Percentiles rank a stretch among this genome's conserved stretches.
phyloP scores from a whole-genome alignment of 1,140 invertebrate species.

The Spodoptera frugiperda region DNA sequence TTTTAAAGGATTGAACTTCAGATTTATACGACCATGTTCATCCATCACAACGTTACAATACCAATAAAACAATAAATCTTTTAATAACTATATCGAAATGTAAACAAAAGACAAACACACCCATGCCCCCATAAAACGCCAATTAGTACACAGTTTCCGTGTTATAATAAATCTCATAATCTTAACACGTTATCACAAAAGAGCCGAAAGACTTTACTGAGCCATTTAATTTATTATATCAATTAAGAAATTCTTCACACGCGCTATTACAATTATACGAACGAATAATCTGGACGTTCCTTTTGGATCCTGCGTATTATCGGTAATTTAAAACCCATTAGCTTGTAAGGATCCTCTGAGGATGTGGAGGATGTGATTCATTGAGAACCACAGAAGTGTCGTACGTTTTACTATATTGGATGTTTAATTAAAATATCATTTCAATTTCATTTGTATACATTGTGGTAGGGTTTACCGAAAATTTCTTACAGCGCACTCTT shows the following conservation, averaged over 20 bases:
- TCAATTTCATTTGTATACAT: no score
- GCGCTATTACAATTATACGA: constrained; percentile 56
- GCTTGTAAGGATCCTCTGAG: background rate
- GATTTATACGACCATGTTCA: background rate
- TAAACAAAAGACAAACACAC: constrained; percentile 59
- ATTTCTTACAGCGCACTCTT: no score
- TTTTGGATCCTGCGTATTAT: background rate
- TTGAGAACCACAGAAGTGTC: background rate
- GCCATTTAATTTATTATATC: constrained; percentile 73
- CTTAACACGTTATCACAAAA: constrained; percentile 69
- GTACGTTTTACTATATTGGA: no score
- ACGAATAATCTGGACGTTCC: constrained; percentile 18
- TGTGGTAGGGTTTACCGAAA: no score
- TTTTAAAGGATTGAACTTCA: background rate
- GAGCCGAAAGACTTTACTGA: constrained; percentile 61
- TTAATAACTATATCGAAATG: constrained; percentile 63
- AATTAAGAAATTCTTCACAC: constrained; percentile 75
- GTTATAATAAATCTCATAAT: constrained; percentile 73
- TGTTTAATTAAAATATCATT: no score
- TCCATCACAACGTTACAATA: background rate
- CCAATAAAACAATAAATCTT: constrained; percentile 31
- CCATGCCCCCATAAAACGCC: constrained; percentile 62
- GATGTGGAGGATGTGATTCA: background rate
- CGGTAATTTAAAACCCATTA: constrained; percentile 12
- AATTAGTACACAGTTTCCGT: constrained; percentile 66